Conservation (phyloP, 2,113 vertebrate genomes). For the Brachyistius frenatus region DNA sequence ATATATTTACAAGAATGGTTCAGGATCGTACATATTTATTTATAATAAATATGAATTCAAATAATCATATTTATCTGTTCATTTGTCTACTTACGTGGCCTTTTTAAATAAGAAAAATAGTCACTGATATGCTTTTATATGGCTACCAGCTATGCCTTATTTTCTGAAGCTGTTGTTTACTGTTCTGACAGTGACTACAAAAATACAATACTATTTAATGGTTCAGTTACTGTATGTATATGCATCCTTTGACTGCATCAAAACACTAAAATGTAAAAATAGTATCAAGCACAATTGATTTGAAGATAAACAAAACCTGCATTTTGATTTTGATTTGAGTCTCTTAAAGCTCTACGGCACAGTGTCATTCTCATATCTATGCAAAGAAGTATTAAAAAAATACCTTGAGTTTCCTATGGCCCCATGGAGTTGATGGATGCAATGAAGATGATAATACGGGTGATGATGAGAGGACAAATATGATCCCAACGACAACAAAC, state of each 20-base stretch:
- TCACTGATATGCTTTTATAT: background rate
- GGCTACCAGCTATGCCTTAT: background rate
- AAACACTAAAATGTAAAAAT: background rate
- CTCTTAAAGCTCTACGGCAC: background rate
- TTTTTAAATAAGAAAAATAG: too few species aligned
- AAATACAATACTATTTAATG: background rate
- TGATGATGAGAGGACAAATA: conserved; percentile 49
- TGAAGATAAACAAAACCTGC: background rate
- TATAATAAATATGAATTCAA: background rate
- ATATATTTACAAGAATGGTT: background rate
- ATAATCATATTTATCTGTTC: too few species aligned
- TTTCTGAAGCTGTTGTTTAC: too few species aligned
- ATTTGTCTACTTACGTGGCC: too few species aligned
- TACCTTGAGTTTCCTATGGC: conserved; percentile 55
- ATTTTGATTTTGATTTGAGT: background rate
- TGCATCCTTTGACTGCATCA: background rate
- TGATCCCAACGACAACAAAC: conserved; percentile 36
- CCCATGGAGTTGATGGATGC: conserved; percentile 45
- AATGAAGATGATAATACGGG: conserved; percentile 60
- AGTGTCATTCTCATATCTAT: background rate
- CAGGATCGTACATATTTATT: background rate
- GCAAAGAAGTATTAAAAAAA: conserved; percentile 1
- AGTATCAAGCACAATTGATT: background rate
- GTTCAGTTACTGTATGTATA: background rate
- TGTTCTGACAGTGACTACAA: background rate